A percentile compares a stretch with the other conserved stretches of the same genome.
These are phyloP conservation scores for Pelagia noctiluca DNA, from an alignment of 30 jellyfish, hydroid and myxozoan genomes.

Conservation along the genomic window DNA sequence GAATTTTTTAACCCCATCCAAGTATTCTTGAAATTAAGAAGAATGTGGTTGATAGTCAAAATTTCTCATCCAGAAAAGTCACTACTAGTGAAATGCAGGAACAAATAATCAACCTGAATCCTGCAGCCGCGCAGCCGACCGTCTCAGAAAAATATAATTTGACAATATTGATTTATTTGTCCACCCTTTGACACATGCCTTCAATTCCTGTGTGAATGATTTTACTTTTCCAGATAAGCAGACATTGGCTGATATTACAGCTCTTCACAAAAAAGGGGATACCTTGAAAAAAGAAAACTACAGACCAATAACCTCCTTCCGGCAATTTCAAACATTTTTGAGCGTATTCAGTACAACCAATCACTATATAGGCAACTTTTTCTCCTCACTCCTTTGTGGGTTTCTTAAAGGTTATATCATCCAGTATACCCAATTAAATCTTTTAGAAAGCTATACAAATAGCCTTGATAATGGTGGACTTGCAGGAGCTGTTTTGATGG, in stretches of 20 bases:
- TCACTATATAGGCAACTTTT: neutral
- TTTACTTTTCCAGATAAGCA: neutral
- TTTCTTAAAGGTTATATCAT: too few relatives aligned
- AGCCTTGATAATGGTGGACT: conserved; percentile 18
- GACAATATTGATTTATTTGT: too few relatives aligned
- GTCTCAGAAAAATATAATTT: conserved; percentile 39
- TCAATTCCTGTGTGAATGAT: too few relatives aligned
- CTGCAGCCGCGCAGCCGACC: conserved; percentile 24
- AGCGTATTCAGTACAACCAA: neutral
- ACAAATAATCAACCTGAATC: conserved; percentile 15
- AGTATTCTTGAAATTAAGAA: neutral
- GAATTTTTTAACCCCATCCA: neutral
- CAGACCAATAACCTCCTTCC: neutral
- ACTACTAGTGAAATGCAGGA: conserved; percentile 8
- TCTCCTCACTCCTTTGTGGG: too few relatives aligned
- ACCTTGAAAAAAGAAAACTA: too few relatives aligned
- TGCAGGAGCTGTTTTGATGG: conserved; percentile 8
- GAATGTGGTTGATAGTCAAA: conserved; percentile 1
- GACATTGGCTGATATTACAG: conserved; percentile 1
- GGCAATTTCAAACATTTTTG: too few relatives aligned
- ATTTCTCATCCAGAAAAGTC: conserved; percentile 4
- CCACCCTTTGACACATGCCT: too few relatives aligned
- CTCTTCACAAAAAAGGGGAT: neutral
- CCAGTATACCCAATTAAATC: neutral
- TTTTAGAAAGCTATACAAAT: conserved; percentile 5